Conservation (phyloP, 2,888 invertebrate genomes). For the Nemotelus nigrinus region DNA sequence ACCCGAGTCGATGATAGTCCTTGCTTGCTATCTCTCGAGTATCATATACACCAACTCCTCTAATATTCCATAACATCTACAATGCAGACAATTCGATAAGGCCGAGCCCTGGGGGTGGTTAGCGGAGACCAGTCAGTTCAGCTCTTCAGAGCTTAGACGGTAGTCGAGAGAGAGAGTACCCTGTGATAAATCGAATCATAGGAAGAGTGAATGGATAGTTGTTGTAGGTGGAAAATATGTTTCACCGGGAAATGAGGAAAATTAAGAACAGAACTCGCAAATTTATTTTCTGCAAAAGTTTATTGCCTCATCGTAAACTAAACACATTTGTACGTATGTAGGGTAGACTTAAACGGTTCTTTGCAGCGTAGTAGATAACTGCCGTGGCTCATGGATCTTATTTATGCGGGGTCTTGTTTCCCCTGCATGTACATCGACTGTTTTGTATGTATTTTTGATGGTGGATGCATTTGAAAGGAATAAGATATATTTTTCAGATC, state of each 20-base stretch:
- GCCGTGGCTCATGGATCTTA: too few species aligned
- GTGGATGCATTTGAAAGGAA: too few species aligned
- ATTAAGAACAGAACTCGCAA: slow-evolving; percentile 55
- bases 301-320: slow-evolving; percentile 55
- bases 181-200: slow-evolving; percentile 9
- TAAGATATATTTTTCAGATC: too few species aligned
- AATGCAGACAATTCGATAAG: slow-evolving; percentile 37
- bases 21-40: slow-evolving; percentile 29
- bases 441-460: too few species aligned
- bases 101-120: slow-evolving; percentile 19
- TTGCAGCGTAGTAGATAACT: too few species aligned
- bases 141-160: slow-evolving; percentile 8
- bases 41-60: slow-evolving; percentile 39
- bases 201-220: slow-evolving; percentile 35
- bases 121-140: neutral
- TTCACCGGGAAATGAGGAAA: slow-evolving; percentile 52
- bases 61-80: slow-evolving; percentile 34
- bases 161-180: neutral
- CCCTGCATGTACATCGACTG: too few species aligned
- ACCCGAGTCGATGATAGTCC: slow-evolving; percentile 34
- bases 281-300: slow-evolving; percentile 55
- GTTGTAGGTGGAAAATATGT: slow-evolving; percentile 45
- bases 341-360: slow-evolving; percentile 28
- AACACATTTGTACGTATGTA: slow-evolving; percentile 51
- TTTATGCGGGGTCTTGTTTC: too few species aligned